Percentiles rank a stretch among this genome's conserved stretches.
phyloP scores from a whole-genome alignment of 2,113 vertebrate genomes.

The Scomber scombrus region DNA sequence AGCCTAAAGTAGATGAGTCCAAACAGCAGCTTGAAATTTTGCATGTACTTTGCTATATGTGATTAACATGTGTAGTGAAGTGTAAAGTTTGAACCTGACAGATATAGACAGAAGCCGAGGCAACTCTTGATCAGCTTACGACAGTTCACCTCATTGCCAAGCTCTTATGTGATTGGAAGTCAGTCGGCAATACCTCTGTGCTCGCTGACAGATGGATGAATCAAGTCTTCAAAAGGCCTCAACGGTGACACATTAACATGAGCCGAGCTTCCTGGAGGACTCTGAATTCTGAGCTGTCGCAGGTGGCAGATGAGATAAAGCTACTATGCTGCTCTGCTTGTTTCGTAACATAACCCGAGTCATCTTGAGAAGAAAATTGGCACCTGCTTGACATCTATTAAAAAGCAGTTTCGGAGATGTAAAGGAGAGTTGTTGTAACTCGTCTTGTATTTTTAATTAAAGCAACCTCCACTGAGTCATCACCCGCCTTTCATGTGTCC shows the following conservation, averaged over 20 bases:
- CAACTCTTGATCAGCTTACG: conserved; percentile 72
- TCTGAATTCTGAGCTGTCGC: conserved; percentile 71
- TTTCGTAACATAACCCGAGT: conserved; percentile 76
- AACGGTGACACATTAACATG: conserved; percentile 76
- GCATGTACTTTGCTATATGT: conserved; percentile 59
- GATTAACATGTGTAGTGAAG: conserved; percentile 69
- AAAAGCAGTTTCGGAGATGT: conserved; percentile 69
- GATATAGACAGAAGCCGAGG: conserved; percentile 64
- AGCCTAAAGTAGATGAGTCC: conserved; percentile 56
- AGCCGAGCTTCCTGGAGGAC: conserved; percentile 66
- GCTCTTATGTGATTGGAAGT: conserved; percentile 68
- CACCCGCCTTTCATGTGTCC: conserved; percentile 68
- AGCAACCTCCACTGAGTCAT: conserved; percentile 75
- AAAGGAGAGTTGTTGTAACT: conserved; percentile 73
- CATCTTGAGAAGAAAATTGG: conserved; percentile 70
- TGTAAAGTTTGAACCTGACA: conserved; percentile 76
- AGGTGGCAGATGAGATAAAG: conserved; percentile 73
- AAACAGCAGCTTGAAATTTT: conserved; percentile 54
- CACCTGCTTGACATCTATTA: conserved; percentile 70
- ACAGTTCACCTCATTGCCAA: conserved; percentile 67
- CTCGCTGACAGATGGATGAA: conserved; percentile 71
- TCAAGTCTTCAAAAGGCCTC: conserved; percentile 71
- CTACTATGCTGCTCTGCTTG: conserved; percentile 72
- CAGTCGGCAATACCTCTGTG: conserved; percentile 51
- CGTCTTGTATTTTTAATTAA: conserved; percentile 83